Evolutionary conservation across 1,140 invertebrate species (phyloP).

Genomic region (Eueides isabella): DNA sequence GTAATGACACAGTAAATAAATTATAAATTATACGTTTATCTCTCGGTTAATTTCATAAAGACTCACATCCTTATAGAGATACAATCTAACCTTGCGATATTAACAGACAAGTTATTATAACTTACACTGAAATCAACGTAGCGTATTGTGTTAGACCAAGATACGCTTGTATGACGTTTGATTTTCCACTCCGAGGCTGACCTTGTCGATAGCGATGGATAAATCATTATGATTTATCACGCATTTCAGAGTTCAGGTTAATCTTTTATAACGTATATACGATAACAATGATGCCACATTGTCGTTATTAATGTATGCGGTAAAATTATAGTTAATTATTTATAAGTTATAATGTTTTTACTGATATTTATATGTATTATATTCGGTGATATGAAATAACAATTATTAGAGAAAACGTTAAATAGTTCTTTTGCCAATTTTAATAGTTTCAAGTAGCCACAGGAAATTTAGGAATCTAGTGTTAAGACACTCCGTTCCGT

Average conservation of each 20-base stretch:
- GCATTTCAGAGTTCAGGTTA: constrained; percentile 26
- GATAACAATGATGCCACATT: neutral
- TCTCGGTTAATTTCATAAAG: neutral
- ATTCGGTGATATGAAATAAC: neutral
- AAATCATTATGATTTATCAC: constrained; percentile 48
- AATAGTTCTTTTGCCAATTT: too few relatives aligned
- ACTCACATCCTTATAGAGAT: neutral
- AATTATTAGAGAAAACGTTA: too few relatives aligned
- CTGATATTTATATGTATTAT: neutral
- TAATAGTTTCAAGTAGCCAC: too few relatives aligned
- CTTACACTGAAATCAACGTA: neutral
- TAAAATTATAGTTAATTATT: neutral
- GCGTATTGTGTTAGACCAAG: constrained; percentile 1
- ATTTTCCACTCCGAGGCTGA: constrained; percentile 31
- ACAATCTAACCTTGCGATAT: constrained; percentile 9
- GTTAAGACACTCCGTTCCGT: too few relatives aligned
- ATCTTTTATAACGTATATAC: constrained; percentile 3
- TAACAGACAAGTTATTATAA: constrained; percentile 10
- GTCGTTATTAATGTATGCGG: neutral
- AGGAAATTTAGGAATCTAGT: too few relatives aligned
- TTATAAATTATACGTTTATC: neutral
- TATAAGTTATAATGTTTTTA: neutral
- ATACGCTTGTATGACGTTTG: neutral
- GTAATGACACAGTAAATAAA: neutral
- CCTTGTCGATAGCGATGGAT: constrained; percentile 43